Base-by-base conservation (phyloP, 2,797 vertebrate genomes). In the Eulemur coronatus region DNA sequence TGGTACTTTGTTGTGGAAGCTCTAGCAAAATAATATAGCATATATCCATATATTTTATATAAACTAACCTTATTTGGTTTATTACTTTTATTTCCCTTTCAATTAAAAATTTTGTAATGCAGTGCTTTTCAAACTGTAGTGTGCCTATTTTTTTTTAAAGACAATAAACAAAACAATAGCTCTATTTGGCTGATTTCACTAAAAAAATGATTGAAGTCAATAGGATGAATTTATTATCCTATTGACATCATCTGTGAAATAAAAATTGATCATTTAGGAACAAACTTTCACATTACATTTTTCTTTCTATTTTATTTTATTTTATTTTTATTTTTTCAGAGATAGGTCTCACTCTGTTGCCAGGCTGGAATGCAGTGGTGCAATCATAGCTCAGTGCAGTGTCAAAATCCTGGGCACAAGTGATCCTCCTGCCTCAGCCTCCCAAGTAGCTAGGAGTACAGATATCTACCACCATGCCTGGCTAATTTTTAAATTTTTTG, bases 241-340 rank as follows among this genome's bases (percentile, higher is more conserved):
- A 70, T 28, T 52, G 43, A 90, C 12, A n/a, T 57, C 26, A 11
- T 15, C 13, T n/a, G 35, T 82, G 50, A 86, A 67, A 41, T 80
- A 79, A 72, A 95, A 94, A 13, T 73, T 52, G n/a, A 52, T 86
- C 30, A 85, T 48, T 92, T 67, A 85, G 57, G 84, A 86, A 88
- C 6, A 61, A 94, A 92, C 1, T 30, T 67, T 84, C 10, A 46
- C 18, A 76, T 55, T 14, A 46, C 59, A 41, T 28, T 85, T 94
- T 91, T 63, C 4, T 28, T 80, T 57, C 55, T 41, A 85, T 65
- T 94, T 63, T 46, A 65, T 48, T 48, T 57, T 63, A 41, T 26
- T 67, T 63, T 22, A 20, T 55, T 55, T 57, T 57, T 26, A 4
- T 57, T 73, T 10, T 79, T 95, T 65, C 38, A 65, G 63, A n/a